Evolutionary conservation across 1,140 invertebrate species (phyloP), one percentile per base, ranked within the genome.

Genomic region (Hycleus phaleratus): DNA sequence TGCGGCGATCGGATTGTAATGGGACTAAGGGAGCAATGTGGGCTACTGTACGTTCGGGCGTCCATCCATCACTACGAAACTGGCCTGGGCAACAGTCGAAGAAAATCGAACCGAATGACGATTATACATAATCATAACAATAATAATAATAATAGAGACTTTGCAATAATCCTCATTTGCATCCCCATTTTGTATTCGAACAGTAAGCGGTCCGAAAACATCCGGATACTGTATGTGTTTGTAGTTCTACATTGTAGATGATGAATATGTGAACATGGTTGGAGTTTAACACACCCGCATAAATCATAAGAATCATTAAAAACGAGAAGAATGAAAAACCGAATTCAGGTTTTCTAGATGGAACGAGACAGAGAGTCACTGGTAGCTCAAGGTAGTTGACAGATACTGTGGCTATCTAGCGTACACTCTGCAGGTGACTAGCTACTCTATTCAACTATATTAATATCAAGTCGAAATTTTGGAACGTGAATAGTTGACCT

Each of bases 301-400:
- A 55, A 55, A 55, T 55, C 52, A 55, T 55, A 38, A 46, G 46
- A 58, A 58, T 49, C 49, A 58, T 58, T 58, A 51, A 50, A 51
- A 51, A 58, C 53, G 11, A 44, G 48, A 46, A 18, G 18, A 18
- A 18, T 18, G 2, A 18, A 12, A 18, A 18, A 18, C 18, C 58
- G 50, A 46, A 4, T 32, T 32, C 18, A 18, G 18, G 32, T 32
- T 32, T 32, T 32, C 4, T 32, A 32, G 7, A 32, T 18, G 18
- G 18, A 18, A 18, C 18, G 32, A 32, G 32, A 32, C 4, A 32
- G 58, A 59, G 48, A 40, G 50, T 59, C 18, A 18, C 53, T 52
- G 58, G 58, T 54, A 59, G 58, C 51, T 54, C 50, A 52, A 52
- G 58, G 50, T 59, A 59, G 50, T 52, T 59, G 58, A 59, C 58